Base-by-base conservation (phyloP, 2,113 vertebrate genomes). In the Odocoileus virginianus region DNA sequence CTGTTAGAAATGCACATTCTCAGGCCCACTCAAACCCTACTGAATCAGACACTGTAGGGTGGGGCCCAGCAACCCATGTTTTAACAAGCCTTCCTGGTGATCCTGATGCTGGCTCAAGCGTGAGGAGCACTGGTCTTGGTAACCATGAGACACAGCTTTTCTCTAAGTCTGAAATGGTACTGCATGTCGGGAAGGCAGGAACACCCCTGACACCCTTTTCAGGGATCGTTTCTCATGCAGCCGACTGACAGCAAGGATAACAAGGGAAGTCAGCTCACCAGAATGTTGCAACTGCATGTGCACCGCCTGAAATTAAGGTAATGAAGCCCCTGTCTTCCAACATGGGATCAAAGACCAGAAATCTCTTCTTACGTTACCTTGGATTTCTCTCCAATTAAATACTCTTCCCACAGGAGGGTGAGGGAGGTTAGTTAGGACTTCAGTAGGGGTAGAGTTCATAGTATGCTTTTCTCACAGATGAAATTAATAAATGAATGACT, bases 291-390 rank as follows among this genome's bases (percentile, higher is more conserved):
- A 83, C 36, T 36, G 9, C 28, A 9, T 52, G 61, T 58, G 25
- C 87, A 30, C 3, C 58, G 50, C 61, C 94, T 97, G 45, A 87
- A 96, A 82, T 97, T 82, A 67, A 89, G 74, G 54, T 94, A 82
- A 52, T n/a, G 25, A 91, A 84, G 47, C 28, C 36, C 57, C 27
- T 28, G 28, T 86, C 91, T 97, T 98, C 97, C 92, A 98, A 78
- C 67, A 71, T n/a, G 82, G 55, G 60, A 89, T 91, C 78, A 91
- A 95, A 95, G 86, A 40, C 82, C 67, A 93, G 89, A 81, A 78
- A 93, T 88, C 8, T 57, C 74, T 97, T 94, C 91, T 95, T 91
- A 30, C 28, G n/a, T 97, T 91, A 87, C 67, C 50, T 94, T 93
- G 76, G 36, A 55, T 94, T 96, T 97, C 6, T 55, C 67, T 86